Evolutionary conservation across 1,140 invertebrate genomes (phyloP).

Genomic region (Epicauta chinensis): DNA sequence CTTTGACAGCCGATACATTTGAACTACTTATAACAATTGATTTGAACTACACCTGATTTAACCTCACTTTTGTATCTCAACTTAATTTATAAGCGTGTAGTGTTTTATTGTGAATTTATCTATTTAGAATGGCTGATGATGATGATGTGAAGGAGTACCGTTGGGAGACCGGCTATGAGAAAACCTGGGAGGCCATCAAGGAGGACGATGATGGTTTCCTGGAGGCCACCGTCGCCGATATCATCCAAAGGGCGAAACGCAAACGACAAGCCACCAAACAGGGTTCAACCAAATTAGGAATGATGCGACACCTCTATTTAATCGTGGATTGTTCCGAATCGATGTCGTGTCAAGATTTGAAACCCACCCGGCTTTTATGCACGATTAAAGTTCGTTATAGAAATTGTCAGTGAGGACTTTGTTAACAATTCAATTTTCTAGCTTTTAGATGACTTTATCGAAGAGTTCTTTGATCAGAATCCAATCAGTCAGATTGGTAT

Average conservation of each 20-base stretch:
- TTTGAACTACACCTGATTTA: too few relatives aligned
- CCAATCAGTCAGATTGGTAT: slow-evolving; percentile 96
- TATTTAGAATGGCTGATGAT: slow-evolving; percentile 52
- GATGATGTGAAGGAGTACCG: slow-evolving; percentile 88
- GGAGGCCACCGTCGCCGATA: slow-evolving; percentile 82
- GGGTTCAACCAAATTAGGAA: slow-evolving; percentile 77
- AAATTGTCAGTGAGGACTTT: slow-evolving; percentile 17
- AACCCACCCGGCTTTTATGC: slow-evolving; percentile 87
- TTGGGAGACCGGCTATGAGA: slow-evolving; percentile 97
- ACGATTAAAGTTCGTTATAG: slow-evolving; percentile 66
- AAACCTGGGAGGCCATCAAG: slow-evolving; percentile 94
- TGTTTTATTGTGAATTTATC: too few relatives aligned
- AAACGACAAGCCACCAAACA: slow-evolving; percentile 67
- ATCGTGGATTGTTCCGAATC: slow-evolving; percentile 89
- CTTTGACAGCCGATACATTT: too few relatives aligned
- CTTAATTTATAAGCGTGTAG: too few relatives aligned
- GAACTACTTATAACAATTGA: too few relatives aligned
- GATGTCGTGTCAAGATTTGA: slow-evolving; percentile 92
- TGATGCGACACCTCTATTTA: slow-evolving; percentile 93
- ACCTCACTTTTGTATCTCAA: too few relatives aligned
- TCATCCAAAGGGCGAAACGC: slow-evolving; percentile 82
- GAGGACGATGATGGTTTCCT: slow-evolving; percentile 92
- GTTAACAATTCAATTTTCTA: slow-evolving; percentile 44
- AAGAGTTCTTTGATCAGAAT: slow-evolving; percentile 98
- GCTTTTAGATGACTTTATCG: slow-evolving; percentile 88